Base-by-base conservation (phyloP, 2,113 vertebrate species). In the Erythrocercus mccallii region DNA sequence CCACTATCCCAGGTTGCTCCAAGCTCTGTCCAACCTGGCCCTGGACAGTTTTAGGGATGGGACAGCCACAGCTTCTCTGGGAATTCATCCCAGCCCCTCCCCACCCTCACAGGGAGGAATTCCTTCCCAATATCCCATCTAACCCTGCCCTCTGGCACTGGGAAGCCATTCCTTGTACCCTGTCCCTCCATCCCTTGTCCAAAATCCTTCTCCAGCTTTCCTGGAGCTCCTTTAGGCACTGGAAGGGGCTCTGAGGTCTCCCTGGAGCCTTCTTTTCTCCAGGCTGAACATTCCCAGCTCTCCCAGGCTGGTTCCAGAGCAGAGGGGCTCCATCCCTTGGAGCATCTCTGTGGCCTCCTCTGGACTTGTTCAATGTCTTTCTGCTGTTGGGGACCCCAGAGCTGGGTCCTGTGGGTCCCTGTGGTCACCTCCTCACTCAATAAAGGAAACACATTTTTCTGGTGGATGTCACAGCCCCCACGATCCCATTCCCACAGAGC, bases 61-160 rank as follows among this genome's bases (percentile, higher is more conserved):
- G 4, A 3, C 53, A 76, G 27, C 21, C 22, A 37, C 45, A 44
- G 37, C 0, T 77, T 0, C 18, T 77, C 33, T 51, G 45, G 17
- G 5, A 51, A 60, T 33, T 37, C 5, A 37, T 68, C 0, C 37
- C 18, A 42, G 27, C 0, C 0, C 14, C 8, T 70, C 4, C 0
- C 4, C 38, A 61, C 8, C 4, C 6, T 47, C 47, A 0, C 5
- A 62, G 15, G 2, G 10, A 25, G 0, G 6, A 62, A 47, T 54
- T 87, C 0, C 28, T n/a, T 54, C 19, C 19, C 47, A 30, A 3
- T 33, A 54, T 47, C 16, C 30, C 74, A 62, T 14, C 9, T 4
- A 9, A 0, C 28, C 15, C 23, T 24, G 20, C 12, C 7, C 20
- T 58, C 37, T 50, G 31, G 10, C 31, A 77, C 31, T 33, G 9